Conservation (phyloP, 2,888 invertebrate genomes). For the Rhogogaster chlorosoma region DNA sequence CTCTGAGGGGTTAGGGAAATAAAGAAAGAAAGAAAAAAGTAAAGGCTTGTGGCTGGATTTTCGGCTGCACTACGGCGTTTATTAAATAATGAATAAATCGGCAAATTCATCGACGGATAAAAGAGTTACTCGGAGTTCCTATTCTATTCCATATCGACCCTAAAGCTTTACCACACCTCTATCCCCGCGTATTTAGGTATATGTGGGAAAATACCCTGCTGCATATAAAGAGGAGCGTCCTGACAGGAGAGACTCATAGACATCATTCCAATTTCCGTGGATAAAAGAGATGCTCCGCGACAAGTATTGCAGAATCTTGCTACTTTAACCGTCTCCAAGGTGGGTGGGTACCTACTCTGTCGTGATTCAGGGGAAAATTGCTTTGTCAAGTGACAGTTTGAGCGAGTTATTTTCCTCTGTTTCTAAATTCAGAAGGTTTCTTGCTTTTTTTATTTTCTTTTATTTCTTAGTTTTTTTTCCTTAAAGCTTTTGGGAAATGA, state of each 20-base stretch:
- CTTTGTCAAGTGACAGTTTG: constrained; percentile 9
- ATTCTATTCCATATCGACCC: no score
- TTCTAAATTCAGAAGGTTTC: not conserved
- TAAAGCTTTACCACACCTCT: no score
- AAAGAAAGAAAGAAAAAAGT: not conserved
- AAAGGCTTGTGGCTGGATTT: not conserved
- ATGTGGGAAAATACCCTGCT: not conserved
- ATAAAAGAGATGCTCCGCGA: constrained; percentile 63
- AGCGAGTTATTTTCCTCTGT: not conserved
- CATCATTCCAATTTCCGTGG: constrained; percentile 71
- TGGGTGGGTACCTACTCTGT: not conserved
- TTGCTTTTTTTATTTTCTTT: not conserved
- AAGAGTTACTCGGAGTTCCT: not conserved
- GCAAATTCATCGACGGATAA: not conserved
- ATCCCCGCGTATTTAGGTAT: not conserved
- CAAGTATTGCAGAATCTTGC: constrained; percentile 66
- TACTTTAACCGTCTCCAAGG: not conserved
- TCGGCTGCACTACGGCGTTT: not conserved
- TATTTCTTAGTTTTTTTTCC: no score
- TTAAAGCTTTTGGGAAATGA: not conserved
- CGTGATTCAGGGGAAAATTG: not conserved
- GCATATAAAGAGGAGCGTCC: not conserved
- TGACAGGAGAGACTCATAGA: not conserved
- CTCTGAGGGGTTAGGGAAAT: not conserved
- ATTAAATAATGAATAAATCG: no score